Evolutionary conservation across 2,888 invertebrate genomes (phyloP).

Genomic region (Labia minor): DNA sequence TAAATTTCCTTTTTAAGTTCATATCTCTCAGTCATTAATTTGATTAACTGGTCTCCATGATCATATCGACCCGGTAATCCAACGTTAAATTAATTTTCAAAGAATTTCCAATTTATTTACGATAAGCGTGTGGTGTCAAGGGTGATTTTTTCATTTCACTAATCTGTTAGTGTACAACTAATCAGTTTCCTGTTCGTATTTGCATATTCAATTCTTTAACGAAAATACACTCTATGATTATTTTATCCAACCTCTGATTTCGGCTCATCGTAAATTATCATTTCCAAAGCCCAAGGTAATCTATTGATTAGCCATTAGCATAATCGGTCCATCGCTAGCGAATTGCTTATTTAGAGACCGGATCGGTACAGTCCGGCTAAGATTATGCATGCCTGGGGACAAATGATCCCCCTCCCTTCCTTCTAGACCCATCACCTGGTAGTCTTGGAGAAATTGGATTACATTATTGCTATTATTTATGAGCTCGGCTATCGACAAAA

Average conservation of each 20-base stretch:
- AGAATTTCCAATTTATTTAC: no score
- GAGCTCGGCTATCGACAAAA: neutral
- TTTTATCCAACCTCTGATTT: neutral
- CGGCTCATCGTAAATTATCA: neutral
- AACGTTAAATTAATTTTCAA: no score
- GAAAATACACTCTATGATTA: slow-evolving; percentile 2
- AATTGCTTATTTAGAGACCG: slow-evolving; percentile 3
- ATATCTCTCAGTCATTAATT: no score
- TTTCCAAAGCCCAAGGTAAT: slow-evolving; percentile 6
- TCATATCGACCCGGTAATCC: no score
- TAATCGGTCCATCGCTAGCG: neutral
- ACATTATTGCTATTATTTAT: neutral
- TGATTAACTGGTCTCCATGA: no score
- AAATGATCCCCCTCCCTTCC: neutral
- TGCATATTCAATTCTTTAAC: neutral
- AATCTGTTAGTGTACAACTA: no score
- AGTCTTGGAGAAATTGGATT: neutral
- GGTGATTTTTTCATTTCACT: no score
- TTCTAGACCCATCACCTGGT: neutral
- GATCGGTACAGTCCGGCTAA: neutral
- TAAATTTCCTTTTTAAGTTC: no score
- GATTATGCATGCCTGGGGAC: slow-evolving; percentile 1
- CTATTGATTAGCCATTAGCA: neutral
- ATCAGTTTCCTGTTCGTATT: neutral
- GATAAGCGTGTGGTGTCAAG: no score